These are phyloP conservation scores for Meriones unguiculatus DNA, from an alignment of 2,113 vertebrate genomes.

Conservation along the genomic window DNA sequence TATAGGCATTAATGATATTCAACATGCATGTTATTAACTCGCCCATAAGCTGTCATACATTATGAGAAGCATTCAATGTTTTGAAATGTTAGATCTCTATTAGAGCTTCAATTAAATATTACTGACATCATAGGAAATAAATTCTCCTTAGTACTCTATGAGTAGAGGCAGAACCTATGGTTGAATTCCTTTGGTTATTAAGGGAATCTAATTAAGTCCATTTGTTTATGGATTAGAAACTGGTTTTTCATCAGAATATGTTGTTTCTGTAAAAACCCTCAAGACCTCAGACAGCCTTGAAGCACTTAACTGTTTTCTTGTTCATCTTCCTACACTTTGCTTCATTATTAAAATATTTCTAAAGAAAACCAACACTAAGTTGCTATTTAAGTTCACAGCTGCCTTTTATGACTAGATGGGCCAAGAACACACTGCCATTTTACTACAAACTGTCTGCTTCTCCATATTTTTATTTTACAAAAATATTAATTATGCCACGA, in stretches of 20 bases:
- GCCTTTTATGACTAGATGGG: neutral
- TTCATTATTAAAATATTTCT: slow-evolving; percentile 79
- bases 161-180: slow-evolving; percentile 85
- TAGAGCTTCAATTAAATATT: slow-evolving; percentile 84
- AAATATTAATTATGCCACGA: neutral
- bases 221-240: slow-evolving; percentile 91
- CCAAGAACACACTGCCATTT: neutral
- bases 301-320: slow-evolving; percentile 78
- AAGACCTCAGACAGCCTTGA: slow-evolving; percentile 79
- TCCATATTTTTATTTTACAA: slow-evolving; percentile 48
- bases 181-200: slow-evolving; percentile 78
- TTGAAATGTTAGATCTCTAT: slow-evolving; percentile 80
- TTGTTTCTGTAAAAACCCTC: slow-evolving; percentile 87
- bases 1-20: neutral
- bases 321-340: slow-evolving; percentile 76
- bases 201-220: slow-evolving; percentile 86
- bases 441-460: slow-evolving; percentile 37
- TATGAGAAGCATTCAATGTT: slow-evolving; percentile 83
- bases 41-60: slow-evolving; percentile 61
- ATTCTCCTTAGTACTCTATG: slow-evolving; percentile 88
- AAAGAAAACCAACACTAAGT: slow-evolving; percentile 40
- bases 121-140: slow-evolving; percentile 91
- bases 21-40: slow-evolving; percentile 47
- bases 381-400: slow-evolving; percentile 36
- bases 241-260: slow-evolving; percentile 85